These are phyloP conservation scores for Drosophila atroscutellata DNA, from an alignment of 2,888 invertebrate species.

Conservation along the genomic window DNA sequence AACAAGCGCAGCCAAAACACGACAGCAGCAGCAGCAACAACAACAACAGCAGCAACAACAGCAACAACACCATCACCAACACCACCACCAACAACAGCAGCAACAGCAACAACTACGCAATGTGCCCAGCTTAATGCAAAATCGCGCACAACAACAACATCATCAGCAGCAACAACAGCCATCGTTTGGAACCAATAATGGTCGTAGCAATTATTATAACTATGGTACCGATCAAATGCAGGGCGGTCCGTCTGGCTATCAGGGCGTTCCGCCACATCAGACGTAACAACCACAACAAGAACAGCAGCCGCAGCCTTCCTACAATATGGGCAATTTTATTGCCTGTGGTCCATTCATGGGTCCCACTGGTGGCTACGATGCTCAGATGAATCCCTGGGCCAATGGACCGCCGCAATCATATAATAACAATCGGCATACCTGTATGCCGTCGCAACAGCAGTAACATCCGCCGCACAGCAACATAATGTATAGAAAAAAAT, in stretches of 20 bases:
- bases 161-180: slow-evolving; percentile 19
- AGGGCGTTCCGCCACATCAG: slow-evolving; percentile 15
- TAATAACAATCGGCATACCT: slow-evolving; percentile 56
- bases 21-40: slow-evolving; percentile 1
- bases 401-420: slow-evolving; percentile 42
- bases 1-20: slow-evolving; percentile 27
- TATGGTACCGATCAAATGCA: slow-evolving; percentile 29
- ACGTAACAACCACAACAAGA: slow-evolving; percentile 9
- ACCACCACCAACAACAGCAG: slow-evolving; percentile 15
- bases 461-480: slow-evolving; percentile 9
- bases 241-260: slow-evolving; percentile 12
- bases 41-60: background rate
- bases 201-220: slow-evolving; percentile 27
- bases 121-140: slow-evolving; percentile 15
- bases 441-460: slow-evolving; percentile 22
- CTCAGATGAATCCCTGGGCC: slow-evolving; percentile 52
- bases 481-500: background rate
- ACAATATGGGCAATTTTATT: slow-evolving; percentile 47
- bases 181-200: slow-evolving; percentile 12
- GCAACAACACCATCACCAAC: slow-evolving; percentile 1
- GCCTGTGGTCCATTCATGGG: slow-evolving; percentile 45
- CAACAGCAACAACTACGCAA: slow-evolving; percentile 4
- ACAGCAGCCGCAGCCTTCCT: slow-evolving; percentile 22
- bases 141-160: slow-evolving; percentile 1
- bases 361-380: slow-evolving; percentile 47